phyloP scores from a whole-genome alignment of 2,113 vertebrate genomes.

The Ictalurus furcatus region DNA sequence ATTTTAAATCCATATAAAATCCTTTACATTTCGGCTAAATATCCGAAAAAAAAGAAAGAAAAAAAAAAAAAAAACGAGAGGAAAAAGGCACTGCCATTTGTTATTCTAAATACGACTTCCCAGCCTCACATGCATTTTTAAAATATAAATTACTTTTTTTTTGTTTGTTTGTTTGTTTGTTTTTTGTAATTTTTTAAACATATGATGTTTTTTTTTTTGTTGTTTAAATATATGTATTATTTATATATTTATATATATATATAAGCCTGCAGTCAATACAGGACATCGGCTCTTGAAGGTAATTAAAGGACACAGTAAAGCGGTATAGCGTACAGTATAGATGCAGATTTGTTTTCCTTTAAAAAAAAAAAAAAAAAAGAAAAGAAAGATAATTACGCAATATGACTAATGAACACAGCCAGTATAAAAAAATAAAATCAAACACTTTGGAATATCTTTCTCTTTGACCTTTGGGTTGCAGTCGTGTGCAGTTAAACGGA shows the following conservation, averaged over 20 bases:
- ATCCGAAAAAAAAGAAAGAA: slow-evolving; percentile 78
- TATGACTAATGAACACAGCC: slow-evolving; percentile 57
- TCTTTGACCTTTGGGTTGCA: slow-evolving; percentile 36
- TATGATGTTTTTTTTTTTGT: slow-evolving; percentile 61
- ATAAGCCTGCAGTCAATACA: slow-evolving; percentile 90
- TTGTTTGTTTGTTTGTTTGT: slow-evolving; percentile 46
- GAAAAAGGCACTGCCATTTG: slow-evolving; percentile 93
- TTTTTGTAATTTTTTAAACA: slow-evolving; percentile 45
- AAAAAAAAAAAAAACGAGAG: slow-evolving; percentile 36
- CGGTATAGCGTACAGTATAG: slow-evolving; percentile 65
- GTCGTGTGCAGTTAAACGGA: slow-evolving; percentile 43
- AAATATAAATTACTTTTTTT: slow-evolving; percentile 74
- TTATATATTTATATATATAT: slow-evolving; percentile 50
- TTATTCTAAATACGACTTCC: slow-evolving; percentile 86
- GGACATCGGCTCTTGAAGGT: slow-evolving; percentile 77
- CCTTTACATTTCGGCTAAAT: slow-evolving; percentile 75
- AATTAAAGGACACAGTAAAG: slow-evolving; percentile 69
- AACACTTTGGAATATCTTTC: slow-evolving; percentile 66
- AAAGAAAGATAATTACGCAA: slow-evolving; percentile 42
- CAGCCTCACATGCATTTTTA: slow-evolving; percentile 85
- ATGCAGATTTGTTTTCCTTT: slow-evolving; percentile 52
- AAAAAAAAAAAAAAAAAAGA: slow-evolving; percentile 36
- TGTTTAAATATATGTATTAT: slow-evolving; percentile 64
- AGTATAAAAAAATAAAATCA: slow-evolving; percentile 49
- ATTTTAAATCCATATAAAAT: slow-evolving; percentile 75